Percentiles rank a stretch among this genome's conserved stretches.
phyloP scores from a whole-genome alignment of 2,113 vertebrate genomes.

The Chaetura pelagica region DNA sequence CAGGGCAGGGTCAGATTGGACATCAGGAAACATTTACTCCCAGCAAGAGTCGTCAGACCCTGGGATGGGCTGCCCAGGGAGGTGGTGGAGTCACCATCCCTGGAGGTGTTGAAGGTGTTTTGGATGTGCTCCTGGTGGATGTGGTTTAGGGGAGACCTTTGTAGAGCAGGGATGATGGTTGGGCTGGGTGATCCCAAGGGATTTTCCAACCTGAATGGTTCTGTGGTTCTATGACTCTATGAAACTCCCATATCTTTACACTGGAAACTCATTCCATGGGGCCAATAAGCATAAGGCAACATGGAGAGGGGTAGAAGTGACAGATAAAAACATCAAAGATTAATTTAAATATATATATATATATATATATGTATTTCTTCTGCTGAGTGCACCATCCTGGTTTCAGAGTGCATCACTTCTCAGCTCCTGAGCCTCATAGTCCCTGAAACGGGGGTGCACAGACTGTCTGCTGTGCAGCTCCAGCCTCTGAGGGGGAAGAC shows the following conservation, averaged over 20 bases:
- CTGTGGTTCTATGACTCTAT: too few species aligned
- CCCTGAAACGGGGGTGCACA: not conserved
- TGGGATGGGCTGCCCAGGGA: too few species aligned
- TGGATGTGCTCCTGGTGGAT: too few species aligned
- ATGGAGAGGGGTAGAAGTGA: not conserved
- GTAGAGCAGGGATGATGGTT: too few species aligned
- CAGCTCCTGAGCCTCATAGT: not conserved
- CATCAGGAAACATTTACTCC: too few species aligned
- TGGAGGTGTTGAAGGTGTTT: too few species aligned
- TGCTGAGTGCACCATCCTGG: not conserved
- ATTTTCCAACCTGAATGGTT: too few species aligned
- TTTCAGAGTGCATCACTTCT: not conserved
- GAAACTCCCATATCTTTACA: not conserved
- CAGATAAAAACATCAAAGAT: not conserved
- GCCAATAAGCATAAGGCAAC: not conserved
- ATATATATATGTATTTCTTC: fast-evolving
- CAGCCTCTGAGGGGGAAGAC: not conserved
- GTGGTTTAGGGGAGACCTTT: too few species aligned
- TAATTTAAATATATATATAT: not conserved
- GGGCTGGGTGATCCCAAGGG: too few species aligned
- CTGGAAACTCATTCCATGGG: not conserved
- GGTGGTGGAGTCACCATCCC: too few species aligned
- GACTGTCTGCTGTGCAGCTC: not conserved
- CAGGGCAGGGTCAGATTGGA: too few species aligned
- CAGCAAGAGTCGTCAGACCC: too few species aligned